Evolutionary conservation across 2,113 vertebrate genomes (phyloP), one percentile per base, ranked within the genome.

Genomic region (Varanus salvator): DNA sequence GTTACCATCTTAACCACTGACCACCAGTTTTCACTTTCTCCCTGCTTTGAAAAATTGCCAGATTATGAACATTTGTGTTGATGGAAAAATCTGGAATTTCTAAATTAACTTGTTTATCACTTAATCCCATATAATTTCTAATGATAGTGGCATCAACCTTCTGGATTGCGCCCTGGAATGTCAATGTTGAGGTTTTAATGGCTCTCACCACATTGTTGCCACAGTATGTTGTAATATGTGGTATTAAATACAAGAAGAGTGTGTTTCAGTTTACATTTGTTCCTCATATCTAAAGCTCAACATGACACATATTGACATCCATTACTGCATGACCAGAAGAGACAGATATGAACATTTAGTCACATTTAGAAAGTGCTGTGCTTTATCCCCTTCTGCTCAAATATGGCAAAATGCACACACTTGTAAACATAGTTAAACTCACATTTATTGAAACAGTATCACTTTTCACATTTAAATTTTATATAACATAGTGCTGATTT

Each of bases 361-460:
- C 82, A 92, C n/a, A 66, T 44, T 60, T 87, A 29, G 80, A 91
- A 90, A 93, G 87, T n/a, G 64, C 27, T 76, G 38, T 89, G 31
- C 69, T 89, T 11, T 85, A 12, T 87, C 74, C 52, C 90, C 54
- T 68, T 76, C 74, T 44, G 89, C 54, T 57, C 81, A 69, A 71
- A 69, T 77, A 74, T 0, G 11, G 92, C 77, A 93, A 90, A 93
- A 77, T 81, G 92, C 72, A 93, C 90, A 93, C 80, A 78, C 8
- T 57, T 89, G 91, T 92, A 97, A 97, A 96, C 90, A 90, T 89
- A 88, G 89, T 94, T 81, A 91, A 94, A 71, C 77, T 96, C 80
- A 96, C 71, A 89, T 92, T 94, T 91, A 91, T 95, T 94, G 50
- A 92, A 0, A 0, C 50, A 11, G 91, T 88, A 80, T 88, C 94